Evolutionary conservation across 2,888 invertebrate genomes (phyloP), one percentile per base, ranked within the genome.

Genomic region (Calephelis perditalis): DNA sequence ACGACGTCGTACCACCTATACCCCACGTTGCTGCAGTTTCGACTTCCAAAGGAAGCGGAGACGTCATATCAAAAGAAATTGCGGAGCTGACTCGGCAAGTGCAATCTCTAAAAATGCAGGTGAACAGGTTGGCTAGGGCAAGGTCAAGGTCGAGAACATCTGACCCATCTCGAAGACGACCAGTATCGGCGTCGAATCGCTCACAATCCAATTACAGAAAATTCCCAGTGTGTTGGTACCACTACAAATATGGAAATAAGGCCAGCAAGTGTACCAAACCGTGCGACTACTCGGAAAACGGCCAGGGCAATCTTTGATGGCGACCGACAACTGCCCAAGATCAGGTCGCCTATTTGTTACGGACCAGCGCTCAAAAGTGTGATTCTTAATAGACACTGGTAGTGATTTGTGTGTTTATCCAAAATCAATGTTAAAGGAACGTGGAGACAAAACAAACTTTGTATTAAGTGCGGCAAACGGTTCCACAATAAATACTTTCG

Each of bases 401-500:
- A 52, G 49, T 52, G 49, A 52, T 52, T 26, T 52, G 52, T 52
- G 52, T 6, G 52, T 52, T 0, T 9, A 26, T 26, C 52, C 35
- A 10, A 52, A 52, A 52, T 35, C 26, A 26, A 4, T 52, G 10
- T 10, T 52, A 26, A 52, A 35, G n/a, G 7, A 45, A n/a, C 8
- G 11, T 7, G 44, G 12, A 12, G 57, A 4, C 61, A 56, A 8
- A n/a, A 26, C 35, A n/a, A 56, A 46, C 57, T 60, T 55, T 47
- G 58, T 61, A 15, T 43, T 66, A 1, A 52, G 37, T 26, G 67
- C 68, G 5, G 68, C 70, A 36, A 68, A 70, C n/a, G 66, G 64
- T 8, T 57, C 58, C 5, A 9, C 10, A 5, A 70, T 69, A 10
- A 58, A 60, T 2, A 69, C 68, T 7, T 68, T 65, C 26, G 67